Evolutionary conservation across 2,888 invertebrate genomes (phyloP), one percentile per base, ranked within the genome.

Genomic region (Callyntrura guangdongensis): DNA sequence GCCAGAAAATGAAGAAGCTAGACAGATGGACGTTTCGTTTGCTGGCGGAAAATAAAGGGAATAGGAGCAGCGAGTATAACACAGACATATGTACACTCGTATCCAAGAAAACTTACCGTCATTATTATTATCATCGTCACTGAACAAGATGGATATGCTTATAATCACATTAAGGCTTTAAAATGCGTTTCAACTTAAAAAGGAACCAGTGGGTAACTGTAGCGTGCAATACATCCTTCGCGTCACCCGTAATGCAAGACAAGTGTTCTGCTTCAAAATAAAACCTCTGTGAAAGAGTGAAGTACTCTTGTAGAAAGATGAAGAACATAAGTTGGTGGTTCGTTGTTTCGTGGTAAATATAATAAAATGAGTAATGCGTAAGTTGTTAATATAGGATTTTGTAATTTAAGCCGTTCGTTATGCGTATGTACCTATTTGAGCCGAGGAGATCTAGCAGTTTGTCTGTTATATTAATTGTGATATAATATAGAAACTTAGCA

Each of bases 121-220:
- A 72, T 17, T 72, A 36, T 36, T 6, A 36, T 36, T 6, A 36
- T 36, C 36, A 67, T 25, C 20, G 8, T 45, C 69, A 72, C n/a
- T 72, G 79, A 82, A 64, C 25, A 69, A 69, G 87, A 87, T 56
- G 79, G 79, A 81, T 87, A 81, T 81, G 87, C 27, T 87, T 87
- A 87, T 87, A 87, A 87, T 87, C 87, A 81, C 79, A 87, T 87
- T 81, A 87, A 61, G 49, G 8, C 74, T 72, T 86, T 86, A 81
- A 81, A 83, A 47, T 83, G 20, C 83, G n/a, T 53, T 77, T 22
- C 25, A 49, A 53, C 2, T 14, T 3, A 17, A 64, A 64, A 25
- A 20, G n/a, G 72, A 72, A 72, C 36, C 49, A 49, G 49, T 22
- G 36, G 36, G 36, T 17, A 53, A 77, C 77, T 77, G 53, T 53